A percentile compares a stretch with the other conserved stretches of the same genome.
phyloP scores from a whole-genome alignment of 2,888 invertebrate genomes.

The Lithodes maja region DNA sequence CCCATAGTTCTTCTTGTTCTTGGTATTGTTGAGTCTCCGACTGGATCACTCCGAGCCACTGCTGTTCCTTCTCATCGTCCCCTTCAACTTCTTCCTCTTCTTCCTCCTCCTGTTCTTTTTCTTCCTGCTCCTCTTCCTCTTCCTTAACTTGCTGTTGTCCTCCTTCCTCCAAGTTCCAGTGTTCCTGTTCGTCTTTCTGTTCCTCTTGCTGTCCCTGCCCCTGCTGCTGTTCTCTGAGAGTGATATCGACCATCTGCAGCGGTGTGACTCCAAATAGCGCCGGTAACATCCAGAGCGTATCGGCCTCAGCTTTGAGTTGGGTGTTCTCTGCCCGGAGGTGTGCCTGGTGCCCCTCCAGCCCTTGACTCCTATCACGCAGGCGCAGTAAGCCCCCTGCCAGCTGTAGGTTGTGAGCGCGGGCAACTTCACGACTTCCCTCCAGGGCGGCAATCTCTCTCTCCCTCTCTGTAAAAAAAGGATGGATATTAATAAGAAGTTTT shows the following conservation, averaged over 20 bases:
- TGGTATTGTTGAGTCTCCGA: neutral
- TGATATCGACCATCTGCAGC: conserved; percentile 55
- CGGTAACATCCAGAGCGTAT: conserved; percentile 54
- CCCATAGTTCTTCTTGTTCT: neutral
- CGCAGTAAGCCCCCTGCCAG: conserved; percentile 33
- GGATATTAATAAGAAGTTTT: too few species aligned
- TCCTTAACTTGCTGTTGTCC: neutral
- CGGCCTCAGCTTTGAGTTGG: conserved; percentile 42
- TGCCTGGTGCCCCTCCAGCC: conserved; percentile 24
- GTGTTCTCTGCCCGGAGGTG: conserved; percentile 32
- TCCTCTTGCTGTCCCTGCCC: conserved; percentile 2
- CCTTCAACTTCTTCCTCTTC: neutral
- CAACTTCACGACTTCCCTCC: conserved; percentile 41
- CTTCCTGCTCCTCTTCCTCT: neutral
- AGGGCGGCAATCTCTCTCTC: conserved; percentile 52
- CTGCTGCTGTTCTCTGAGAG: conserved; percentile 39
- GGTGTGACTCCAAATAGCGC: conserved; percentile 64
- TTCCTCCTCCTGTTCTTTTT: neutral
- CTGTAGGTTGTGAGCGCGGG: conserved; percentile 31
- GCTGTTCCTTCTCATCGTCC: neutral
- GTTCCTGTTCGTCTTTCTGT: neutral
- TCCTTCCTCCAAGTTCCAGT: neutral
- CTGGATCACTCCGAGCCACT: neutral
- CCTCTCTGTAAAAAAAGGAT: conserved; percentile 35
- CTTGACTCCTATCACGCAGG: conserved; percentile 26